These are phyloP conservation scores for Aegotheles bennettii DNA, from an alignment of 2,113 vertebrate genomes.

Conservation along the genomic window DNA sequence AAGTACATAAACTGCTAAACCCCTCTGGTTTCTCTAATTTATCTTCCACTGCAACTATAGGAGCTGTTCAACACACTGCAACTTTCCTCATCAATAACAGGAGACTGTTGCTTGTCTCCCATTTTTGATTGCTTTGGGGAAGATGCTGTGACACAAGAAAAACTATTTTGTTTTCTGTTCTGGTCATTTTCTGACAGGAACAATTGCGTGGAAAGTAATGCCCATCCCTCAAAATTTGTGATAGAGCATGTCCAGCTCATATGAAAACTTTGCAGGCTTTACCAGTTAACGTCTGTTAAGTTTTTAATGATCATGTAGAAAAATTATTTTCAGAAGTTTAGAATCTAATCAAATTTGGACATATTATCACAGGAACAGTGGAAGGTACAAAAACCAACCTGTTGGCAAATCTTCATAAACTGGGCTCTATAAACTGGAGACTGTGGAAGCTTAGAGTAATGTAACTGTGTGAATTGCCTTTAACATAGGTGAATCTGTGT, in stretches of 20 bases:
- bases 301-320: not conserved
- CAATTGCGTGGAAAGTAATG: not conserved
- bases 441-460: not conserved
- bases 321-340: not conserved
- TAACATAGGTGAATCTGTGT: not conserved
- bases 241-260: not conserved
- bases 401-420: not conserved
- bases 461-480: not conserved
- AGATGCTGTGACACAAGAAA: not conserved
- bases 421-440: not conserved
- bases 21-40: not conserved
- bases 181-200: not conserved
- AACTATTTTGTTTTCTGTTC: not conserved
- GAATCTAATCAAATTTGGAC: not conserved
- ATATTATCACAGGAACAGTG: not conserved
- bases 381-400: not conserved
- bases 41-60: not conserved
- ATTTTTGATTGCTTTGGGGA: rapidly evolving
- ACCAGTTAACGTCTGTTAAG: not conserved
- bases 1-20: not conserved
- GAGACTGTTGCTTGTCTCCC: not conserved
- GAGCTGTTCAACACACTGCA: not conserved
- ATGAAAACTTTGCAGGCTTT: not conserved
- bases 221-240: not conserved
- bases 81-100: not conserved